phyloP scores from a whole-genome alignment of 2,888 invertebrate genomes.

The Entomobrya proxima region DNA sequence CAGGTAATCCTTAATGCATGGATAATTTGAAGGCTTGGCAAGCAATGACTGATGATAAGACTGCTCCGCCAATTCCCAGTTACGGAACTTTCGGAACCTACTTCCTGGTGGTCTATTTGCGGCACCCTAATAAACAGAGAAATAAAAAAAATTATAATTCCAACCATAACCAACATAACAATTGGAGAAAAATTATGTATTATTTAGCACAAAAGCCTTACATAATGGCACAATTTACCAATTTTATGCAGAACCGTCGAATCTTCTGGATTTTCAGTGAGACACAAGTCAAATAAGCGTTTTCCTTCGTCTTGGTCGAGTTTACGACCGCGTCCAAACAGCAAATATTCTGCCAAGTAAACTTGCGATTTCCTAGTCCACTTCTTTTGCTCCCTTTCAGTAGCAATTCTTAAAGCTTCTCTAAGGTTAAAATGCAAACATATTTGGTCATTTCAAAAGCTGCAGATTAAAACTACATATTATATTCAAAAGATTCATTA shows the following conservation, averaged over 20 bases:
- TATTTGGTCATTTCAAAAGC: too few species aligned
- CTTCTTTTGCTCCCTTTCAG: not conserved
- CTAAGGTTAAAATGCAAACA: too few species aligned
- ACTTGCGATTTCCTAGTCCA: not conserved
- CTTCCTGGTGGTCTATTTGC: not conserved
- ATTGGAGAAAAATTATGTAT: too few species aligned
- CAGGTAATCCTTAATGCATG: slow-evolving; percentile 6
- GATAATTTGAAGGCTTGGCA: not conserved
- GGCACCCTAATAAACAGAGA: slow-evolving; percentile 3
- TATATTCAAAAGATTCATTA: not conserved
- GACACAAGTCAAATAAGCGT: not conserved
- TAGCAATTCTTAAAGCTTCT: not conserved
- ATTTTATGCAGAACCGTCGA: slow-evolving; percentile 5
- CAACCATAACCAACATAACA: not conserved
- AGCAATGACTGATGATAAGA: not conserved
- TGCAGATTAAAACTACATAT: too few species aligned
- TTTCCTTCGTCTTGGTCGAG: slow-evolving; percentile 21
- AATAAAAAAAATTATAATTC: not conserved
- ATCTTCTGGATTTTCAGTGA: not conserved
- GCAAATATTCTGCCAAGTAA: slow-evolving; percentile 7
- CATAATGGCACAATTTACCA: slow-evolving; percentile 22
- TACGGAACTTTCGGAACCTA: not conserved
- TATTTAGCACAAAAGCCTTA: not conserved
- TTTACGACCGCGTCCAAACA: not conserved
- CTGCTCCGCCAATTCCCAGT: not conserved